Evolutionary conservation across 2,113 vertebrate genomes (phyloP), one percentile per base, ranked within the genome.

Genomic region (Genyomyrus donnyi): DNA sequence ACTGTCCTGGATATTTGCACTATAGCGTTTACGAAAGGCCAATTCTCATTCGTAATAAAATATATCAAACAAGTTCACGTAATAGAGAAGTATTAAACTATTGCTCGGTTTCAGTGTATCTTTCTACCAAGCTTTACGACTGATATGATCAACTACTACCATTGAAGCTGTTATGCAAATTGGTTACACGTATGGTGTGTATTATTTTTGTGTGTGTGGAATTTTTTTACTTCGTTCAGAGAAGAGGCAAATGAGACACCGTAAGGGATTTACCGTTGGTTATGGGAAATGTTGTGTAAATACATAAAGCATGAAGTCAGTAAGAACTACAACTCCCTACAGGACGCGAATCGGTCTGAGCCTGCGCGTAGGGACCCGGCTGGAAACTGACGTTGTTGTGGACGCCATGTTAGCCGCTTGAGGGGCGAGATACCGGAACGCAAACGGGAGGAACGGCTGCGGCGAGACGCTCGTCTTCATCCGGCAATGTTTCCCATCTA

Each of bases 391-490:
- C 94, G 95, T 95, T 95, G 94, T 66, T 62, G 87, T 95, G 94
- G 94, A 95, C 95, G 95, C 94, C 95, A 96, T 96, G 93, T 95
- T 96, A 93, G 90, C 93, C 92, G 91, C 83, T 93, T 93, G 90
- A 83, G 90, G 91, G 93, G 31, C 35, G 90, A 90, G 90, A 84
- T 27, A 87, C 66, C 66, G 92, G 90, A 86, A 49, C 85, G 88
- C 42, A 21, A 85, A 80, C 85, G 66, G 49, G 87, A 49, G 39
- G 89, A 15, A 45, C 3, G 31, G 39, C 77, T 46, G 24, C 84
- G 0, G 70, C 39, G 88, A 53, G 89, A 49, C 91, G 89, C 96
- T 93, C 91, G 11, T 11, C 52, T 87, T 95, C 94, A 97, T 96
- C 96, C 92, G 91, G 50, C 17, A 89, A 58, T 45, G 56, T 39